Evolutionary conservation across 2,888 invertebrate genomes (phyloP).

Genomic region (Saturnia pavonia): DNA sequence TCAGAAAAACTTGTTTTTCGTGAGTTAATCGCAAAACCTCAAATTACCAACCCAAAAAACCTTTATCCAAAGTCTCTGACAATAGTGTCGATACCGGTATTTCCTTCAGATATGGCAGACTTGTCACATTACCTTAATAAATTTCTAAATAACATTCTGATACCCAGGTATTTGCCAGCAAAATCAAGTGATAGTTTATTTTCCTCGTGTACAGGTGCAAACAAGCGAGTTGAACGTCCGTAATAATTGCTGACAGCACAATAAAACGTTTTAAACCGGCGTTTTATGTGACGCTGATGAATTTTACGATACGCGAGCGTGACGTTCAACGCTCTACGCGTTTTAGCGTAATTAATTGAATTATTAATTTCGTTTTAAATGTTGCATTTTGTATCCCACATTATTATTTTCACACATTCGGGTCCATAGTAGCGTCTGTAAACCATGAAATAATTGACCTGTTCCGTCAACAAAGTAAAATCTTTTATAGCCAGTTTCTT

Average conservation of each 20-base stretch:
- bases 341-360: constrained; percentile 42
- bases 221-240: constrained; percentile 26
- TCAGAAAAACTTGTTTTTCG: neutral
- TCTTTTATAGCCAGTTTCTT: neutral
- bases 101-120: too few relatives aligned
- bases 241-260: constrained; percentile 35
- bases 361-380: constrained; percentile 26
- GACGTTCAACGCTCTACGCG: constrained; percentile 30
- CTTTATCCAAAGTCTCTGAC: too few relatives aligned
- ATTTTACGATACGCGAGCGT: constrained; percentile 36
- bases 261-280: constrained; percentile 48
- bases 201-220: neutral
- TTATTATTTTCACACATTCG: neutral
- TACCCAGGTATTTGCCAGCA: too few relatives aligned
- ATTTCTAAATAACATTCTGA: neutral
- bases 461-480: neutral
- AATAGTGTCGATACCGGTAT: too few relatives aligned
- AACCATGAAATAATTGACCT: neutral
- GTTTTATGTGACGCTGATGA: constrained; percentile 41
- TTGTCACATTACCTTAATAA: neutral
- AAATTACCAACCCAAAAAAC: too few relatives aligned
- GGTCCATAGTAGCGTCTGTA: neutral
- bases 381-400: neutral
- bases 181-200: neutral
- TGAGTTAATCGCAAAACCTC: neutral